Evolutionary conservation across 2,888 invertebrate species (phyloP), one percentile per base, ranked within the genome.

Genomic region (Germaria angustata): DNA sequence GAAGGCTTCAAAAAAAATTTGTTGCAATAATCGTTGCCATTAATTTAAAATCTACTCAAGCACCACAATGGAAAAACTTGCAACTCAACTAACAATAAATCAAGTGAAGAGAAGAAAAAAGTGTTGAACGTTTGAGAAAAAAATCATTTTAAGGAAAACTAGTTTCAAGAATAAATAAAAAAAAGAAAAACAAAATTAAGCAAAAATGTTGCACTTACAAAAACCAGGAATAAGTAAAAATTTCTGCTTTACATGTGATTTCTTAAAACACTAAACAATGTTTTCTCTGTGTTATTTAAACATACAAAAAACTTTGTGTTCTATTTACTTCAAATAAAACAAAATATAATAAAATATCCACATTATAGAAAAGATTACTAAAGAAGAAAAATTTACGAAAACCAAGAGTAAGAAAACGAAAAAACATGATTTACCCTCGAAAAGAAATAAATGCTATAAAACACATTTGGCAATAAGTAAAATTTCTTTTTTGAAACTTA

Each of bases 401-500:
- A 7, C 44, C 34, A 34, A 17, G 2, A 49, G 59, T 34, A 46
- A 69, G 34, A 4, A 51, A 24, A n/a, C 13, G 15, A 34, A 17
- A 53, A 13, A 5, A 44, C n/a, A 1, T 44, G 7, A 55, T 34
- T 46, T 24, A 1, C 32, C 20, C 28, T 34, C 24, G 6, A 66
- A 44, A 20, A 65, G 32, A 61, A 68, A 61, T 51, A 69, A 69
- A 75, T 49, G 51, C 13, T 28, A 81, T 59, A 80, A 81, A 71
- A 71, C 55, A 72, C 63, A 79, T 82, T 75, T 79, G 69, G 63
- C 81, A 75, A 78, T 73, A 81, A 78, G 73, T 73, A 78, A 78
- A 66, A 57, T 46, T 75, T 36, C 15, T 34, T 22, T 24, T 36
- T 46, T 65, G 49, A 7, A 15, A 59, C 24, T 53, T 55, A 49